These are phyloP conservation scores for Xiphorhynchus elegans DNA, from an alignment of 2,113 vertebrate species.

Conservation along the genomic window DNA sequence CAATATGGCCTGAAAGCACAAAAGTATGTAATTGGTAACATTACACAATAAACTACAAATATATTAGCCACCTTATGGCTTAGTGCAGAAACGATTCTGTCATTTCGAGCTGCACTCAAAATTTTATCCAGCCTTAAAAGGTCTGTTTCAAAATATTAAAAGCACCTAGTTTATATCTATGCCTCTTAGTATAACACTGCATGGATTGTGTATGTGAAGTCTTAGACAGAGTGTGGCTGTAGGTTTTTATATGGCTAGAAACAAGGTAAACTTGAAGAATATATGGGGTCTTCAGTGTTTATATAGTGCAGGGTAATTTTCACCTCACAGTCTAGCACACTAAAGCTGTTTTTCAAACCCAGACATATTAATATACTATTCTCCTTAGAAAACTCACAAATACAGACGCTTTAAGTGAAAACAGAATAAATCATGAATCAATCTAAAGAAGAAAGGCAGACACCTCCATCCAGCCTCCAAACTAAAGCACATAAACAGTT, in stretches of 20 bases:
- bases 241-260: slow-evolving; percentile 34
- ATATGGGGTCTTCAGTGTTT: slow-evolving; percentile 40
- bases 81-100: neutral
- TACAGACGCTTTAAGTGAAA: neutral
- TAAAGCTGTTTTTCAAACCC: slow-evolving; percentile 13
- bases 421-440: neutral
- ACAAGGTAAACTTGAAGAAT: slow-evolving; percentile 34
- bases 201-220: neutral
- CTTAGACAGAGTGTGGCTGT: neutral
- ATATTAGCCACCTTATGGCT: neutral
- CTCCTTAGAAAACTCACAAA: slow-evolving; percentile 3
- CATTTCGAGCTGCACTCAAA: neutral
- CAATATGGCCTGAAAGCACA: neutral
- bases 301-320: slow-evolving; percentile 4
- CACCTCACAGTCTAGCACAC: neutral
- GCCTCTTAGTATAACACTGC: neutral
- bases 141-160: neutral
- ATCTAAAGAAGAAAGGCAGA: neutral
- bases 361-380: slow-evolving; percentile 9
- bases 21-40: neutral
- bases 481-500: neutral
- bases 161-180: slow-evolving; percentile 9
- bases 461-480: neutral
- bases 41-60: neutral
- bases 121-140: slow-evolving; percentile 24